Evolutionary conservation across 2,113 vertebrate genomes (phyloP), one percentile per base, ranked within the genome.

Genomic region (Nothobranchius kuhntae): DNA sequence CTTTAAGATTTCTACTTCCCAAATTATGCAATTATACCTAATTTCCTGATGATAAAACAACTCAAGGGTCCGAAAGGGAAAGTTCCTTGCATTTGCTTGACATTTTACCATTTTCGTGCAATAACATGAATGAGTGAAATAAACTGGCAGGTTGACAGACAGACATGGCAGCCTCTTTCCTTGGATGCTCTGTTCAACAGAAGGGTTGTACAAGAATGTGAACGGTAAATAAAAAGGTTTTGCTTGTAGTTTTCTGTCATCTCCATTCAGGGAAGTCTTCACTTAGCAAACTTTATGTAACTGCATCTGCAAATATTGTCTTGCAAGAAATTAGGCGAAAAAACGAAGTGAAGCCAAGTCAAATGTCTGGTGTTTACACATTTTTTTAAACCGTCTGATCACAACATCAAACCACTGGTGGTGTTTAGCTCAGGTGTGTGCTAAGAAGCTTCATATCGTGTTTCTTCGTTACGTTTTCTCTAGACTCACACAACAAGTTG

Each of bases 401-500:
- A 40, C 30, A 68, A 11, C 53, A 40, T 46, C 38, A 62, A 64
- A 77, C 30, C 74, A 61, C 17, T 12, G n/a, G 48, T 61, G 58
- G 54, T 62, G 61, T 81, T 78, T 62, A 71, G 68, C 7, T 4
- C 13, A 48, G 61, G 46, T 53, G 68, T 30, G 11, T 36, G 73
- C 71, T 57, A 42, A 40, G 30, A 26, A 76, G 50, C 54, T 21
- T 72, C 21, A 21, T 82, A 68, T 70, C 65, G 62, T 65, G 65
- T 74, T 73, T 62, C 63, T 52, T 21, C 52, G 14, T 56, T 35
- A 53, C 65, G 65, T 62, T 86, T 75, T 61, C 55, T 52, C 56
- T 50, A 53, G 45, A 60, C 61, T 63, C 35, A n/a, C 45, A 51
- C 68, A 82, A 71, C 65, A 77, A 68, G 81, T 78, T 86, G 3